Percentiles rank a stretch among this genome's conserved stretches.
phyloP scores from a whole-genome alignment of 2,113 vertebrate genomes.

The Platycercus adscitus region DNA sequence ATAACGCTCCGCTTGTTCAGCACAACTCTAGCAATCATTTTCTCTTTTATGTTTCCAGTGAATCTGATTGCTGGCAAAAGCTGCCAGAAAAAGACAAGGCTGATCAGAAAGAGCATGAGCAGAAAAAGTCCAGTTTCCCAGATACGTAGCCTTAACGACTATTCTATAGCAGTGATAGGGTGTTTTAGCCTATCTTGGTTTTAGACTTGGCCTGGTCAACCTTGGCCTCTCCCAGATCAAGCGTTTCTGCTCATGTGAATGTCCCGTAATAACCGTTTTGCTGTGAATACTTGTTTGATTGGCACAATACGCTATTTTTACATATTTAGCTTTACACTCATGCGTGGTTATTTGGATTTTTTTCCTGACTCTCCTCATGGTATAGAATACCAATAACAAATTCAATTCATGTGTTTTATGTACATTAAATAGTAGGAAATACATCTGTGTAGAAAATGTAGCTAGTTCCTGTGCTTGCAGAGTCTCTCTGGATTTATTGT shows the following conservation, averaged over 20 bases:
- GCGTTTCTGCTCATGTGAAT: background rate
- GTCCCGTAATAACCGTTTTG: background rate
- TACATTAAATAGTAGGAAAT: slow-evolving; percentile 44
- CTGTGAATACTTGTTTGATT: background rate
- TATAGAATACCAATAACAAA: slow-evolving; percentile 22
- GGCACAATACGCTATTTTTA: background rate
- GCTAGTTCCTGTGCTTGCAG: slow-evolving; percentile 27
- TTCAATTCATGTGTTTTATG: slow-evolving; percentile 33
- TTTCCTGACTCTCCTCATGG: background rate
- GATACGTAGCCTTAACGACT: background rate
- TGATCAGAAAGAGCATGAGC: slow-evolving; percentile 27
- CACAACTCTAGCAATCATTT: slow-evolving; percentile 34
- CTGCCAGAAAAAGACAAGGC: slow-evolving; percentile 39
- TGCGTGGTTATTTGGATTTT: background rate
- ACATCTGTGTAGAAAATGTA: slow-evolving; percentile 39
- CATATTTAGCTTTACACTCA: background rate
- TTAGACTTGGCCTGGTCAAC: background rate
- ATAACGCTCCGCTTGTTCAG: slow-evolving; percentile 39
- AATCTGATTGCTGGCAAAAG: slow-evolving; percentile 6
- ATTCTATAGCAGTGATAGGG: background rate
- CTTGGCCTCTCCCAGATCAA: background rate
- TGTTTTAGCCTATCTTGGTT: background rate
- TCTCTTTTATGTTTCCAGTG: slow-evolving; percentile 51
- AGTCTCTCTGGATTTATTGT: slow-evolving; percentile 23
- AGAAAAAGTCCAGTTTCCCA: slow-evolving; percentile 17